Percentiles rank a stretch among this genome's conserved stretches.
These are phyloP conservation scores for Sphyrna mokarran DNA, from an alignment of 2,113 vertebrate species.

Conservation along the genomic window DNA sequence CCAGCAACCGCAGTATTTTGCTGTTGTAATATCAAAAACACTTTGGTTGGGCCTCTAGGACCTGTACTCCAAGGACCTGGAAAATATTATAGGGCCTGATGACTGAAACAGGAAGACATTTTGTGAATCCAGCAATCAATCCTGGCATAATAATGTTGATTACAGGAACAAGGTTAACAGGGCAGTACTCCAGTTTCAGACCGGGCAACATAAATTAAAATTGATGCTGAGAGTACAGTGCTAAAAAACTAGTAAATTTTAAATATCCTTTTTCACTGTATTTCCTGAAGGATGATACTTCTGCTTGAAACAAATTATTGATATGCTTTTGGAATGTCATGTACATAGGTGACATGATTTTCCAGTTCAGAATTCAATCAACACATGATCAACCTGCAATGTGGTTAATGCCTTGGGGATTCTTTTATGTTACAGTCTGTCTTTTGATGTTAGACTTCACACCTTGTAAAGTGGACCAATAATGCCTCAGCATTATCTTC, in stretches of 20 bases:
- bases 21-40: neutral
- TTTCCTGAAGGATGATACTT: neutral
- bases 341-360: neutral
- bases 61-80: neutral
- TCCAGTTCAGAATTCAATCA: neutral
- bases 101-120: neutral
- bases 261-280: neutral
- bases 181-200: neutral
- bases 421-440: neutral
- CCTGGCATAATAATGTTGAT: neutral
- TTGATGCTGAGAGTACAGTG: neutral
- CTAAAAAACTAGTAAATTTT: neutral
- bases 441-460: slow-evolving; percentile 3
- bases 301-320: neutral
- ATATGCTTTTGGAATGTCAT: neutral
- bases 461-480: slow-evolving; percentile 12
- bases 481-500: slow-evolving; percentile 2
- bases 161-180: neutral
- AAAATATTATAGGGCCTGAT: too few relatives aligned
- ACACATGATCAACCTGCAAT: slow-evolving; percentile 16
- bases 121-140: neutral
- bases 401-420: neutral
- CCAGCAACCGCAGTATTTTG: too few relatives aligned
- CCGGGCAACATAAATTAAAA: neutral
- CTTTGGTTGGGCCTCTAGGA: neutral